These are phyloP conservation scores for Carcina quercana DNA, from an alignment of 2,888 invertebrate species.

Conservation along the genomic window DNA sequence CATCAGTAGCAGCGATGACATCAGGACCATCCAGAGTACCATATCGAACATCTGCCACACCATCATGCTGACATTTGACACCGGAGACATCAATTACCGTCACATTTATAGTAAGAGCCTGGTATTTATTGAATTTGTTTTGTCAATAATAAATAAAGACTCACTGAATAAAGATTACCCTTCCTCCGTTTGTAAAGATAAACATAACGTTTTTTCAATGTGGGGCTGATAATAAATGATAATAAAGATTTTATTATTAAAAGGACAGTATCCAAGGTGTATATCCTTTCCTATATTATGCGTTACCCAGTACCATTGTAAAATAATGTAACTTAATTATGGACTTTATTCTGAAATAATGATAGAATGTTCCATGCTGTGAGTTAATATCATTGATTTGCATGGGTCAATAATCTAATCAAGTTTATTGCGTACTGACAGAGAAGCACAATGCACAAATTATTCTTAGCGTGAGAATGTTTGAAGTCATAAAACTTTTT, in stretches of 20 bases:
- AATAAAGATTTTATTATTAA: conserved; percentile 9
- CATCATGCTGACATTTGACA: conserved; percentile 12
- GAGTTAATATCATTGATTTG: too few species aligned
- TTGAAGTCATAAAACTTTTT: too few species aligned
- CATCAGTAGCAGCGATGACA: not conserved
- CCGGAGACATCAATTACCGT: conserved; percentile 27
- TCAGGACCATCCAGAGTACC: not conserved
- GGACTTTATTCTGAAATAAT: too few species aligned
- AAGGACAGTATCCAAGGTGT: conserved; percentile 24
- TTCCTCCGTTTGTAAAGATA: conserved; percentile 15
- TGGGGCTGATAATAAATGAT: conserved; percentile 24
- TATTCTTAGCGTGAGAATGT: too few species aligned
- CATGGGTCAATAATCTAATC: too few species aligned
- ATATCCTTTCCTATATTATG: conserved; percentile 21
- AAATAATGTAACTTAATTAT: too few species aligned
- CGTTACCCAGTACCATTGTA: conserved; percentile 13
- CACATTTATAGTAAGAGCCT: conserved; percentile 66
- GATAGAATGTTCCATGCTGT: too few species aligned
- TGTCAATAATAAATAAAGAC: conserved; percentile 59
- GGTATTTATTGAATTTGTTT: conserved; percentile 67
- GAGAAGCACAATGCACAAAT: too few species aligned
- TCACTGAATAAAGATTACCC: conserved; percentile 43
- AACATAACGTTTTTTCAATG: conserved; percentile 21
- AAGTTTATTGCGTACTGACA: too few species aligned
- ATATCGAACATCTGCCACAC: conserved; percentile 11